These are phyloP conservation scores for Aleiodes leptofemur DNA, from an alignment of 2,888 invertebrate species.

Conservation along the genomic window DNA sequence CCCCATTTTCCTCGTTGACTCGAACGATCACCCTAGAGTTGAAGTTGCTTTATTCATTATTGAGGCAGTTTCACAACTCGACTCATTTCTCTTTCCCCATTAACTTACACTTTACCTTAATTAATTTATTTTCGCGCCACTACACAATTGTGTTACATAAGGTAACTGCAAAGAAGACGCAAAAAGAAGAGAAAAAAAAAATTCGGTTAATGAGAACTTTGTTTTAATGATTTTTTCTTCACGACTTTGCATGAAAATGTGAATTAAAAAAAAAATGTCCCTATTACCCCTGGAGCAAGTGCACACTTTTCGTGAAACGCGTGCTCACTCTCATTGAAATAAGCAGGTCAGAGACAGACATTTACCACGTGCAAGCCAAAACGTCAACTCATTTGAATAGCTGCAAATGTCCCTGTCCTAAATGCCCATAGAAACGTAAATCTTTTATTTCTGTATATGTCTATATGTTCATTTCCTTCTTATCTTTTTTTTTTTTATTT, in stretches of 20 bases:
- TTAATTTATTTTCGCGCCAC: neutral
- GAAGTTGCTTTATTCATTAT: conserved; percentile 18
- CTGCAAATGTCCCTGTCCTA: conserved; percentile 30
- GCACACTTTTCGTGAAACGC: neutral
- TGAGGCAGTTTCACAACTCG: neutral
- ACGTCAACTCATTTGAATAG: conserved; percentile 16
- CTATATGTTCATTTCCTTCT: neutral
- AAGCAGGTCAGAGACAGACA: conserved; percentile 39
- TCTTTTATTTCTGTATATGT: conserved; percentile 23
- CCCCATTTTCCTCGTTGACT: too few relatives aligned
- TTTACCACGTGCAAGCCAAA: conserved; percentile 31
- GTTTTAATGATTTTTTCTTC: neutral
- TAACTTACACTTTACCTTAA: neutral
- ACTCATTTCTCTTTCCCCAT: neutral
- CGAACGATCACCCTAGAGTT: neutral
- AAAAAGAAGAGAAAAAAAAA: too few relatives aligned
- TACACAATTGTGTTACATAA: too few relatives aligned
- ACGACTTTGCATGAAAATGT: neutral
- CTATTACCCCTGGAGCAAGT: neutral
- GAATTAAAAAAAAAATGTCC: neutral
- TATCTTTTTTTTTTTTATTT: neutral
- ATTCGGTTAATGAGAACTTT: too few relatives aligned
- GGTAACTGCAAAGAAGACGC: too few relatives aligned
- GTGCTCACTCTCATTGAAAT: conserved; percentile 33
- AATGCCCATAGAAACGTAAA: conserved; percentile 38